Conservation (phyloP, 2,113 vertebrate species). For the Gallinago paraguaiae region DNA sequence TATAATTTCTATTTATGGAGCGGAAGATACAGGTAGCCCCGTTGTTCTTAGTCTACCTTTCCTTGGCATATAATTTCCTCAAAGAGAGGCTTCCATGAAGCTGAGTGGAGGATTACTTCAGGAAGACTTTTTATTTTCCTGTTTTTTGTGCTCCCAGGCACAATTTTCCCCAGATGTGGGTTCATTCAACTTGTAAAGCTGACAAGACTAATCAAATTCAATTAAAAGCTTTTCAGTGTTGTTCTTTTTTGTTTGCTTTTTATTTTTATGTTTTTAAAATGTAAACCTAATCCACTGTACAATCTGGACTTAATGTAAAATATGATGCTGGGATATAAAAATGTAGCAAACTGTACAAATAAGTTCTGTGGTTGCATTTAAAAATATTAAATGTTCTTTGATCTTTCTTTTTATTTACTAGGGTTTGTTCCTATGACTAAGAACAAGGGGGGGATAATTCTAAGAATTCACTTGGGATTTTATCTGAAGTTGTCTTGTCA, state of each 20-base stretch:
- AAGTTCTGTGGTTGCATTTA: slow-evolving; percentile 27
- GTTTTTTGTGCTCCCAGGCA: not conserved
- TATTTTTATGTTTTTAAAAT: slow-evolving; percentile 1
- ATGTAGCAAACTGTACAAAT: slow-evolving; percentile 8
- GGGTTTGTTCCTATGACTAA: not conserved
- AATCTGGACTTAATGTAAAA: slow-evolving; percentile 52
- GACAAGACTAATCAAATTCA: not conserved
- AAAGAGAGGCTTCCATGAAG: not conserved
- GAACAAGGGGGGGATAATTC: slow-evolving; percentile 5
- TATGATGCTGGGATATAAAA: slow-evolving; percentile 20
- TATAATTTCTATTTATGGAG: not conserved
- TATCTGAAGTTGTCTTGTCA: slow-evolving; percentile 1
- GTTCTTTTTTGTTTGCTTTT: not conserved
- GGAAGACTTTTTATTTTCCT: not conserved
- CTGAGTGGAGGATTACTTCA: not conserved
- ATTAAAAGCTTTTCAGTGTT: not conserved
- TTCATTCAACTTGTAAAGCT: not conserved
- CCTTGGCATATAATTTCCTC: not conserved
- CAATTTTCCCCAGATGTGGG: slow-evolving; percentile 17
- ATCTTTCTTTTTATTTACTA: slow-evolving; percentile 44
- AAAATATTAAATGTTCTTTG: slow-evolving; percentile 39
- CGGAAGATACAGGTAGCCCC: not conserved
- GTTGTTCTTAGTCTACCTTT: not conserved
- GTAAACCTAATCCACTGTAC: not conserved
- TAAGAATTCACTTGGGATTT: not conserved